Conservation (phyloP, 1,140 invertebrate genomes). For the Pseudomyrmex dendroicus region DNA sequence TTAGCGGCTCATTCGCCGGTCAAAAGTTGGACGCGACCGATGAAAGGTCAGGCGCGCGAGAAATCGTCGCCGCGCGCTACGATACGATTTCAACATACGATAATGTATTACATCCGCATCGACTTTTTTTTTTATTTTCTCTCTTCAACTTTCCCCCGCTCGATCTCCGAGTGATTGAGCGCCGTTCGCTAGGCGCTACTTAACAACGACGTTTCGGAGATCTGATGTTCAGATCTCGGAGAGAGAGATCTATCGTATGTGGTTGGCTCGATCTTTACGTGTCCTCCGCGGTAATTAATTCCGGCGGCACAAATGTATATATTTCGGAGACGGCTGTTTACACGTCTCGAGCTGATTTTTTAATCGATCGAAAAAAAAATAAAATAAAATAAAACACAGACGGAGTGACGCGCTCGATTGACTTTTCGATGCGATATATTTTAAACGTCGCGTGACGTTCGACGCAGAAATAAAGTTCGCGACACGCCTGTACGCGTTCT, state of each 20-base stretch:
- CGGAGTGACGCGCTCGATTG: constrained; percentile 18
- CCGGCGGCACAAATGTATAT: constrained; percentile 8
- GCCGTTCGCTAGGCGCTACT: not conserved
- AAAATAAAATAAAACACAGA: not conserved
- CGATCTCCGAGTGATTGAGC: not conserved
- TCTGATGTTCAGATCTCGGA: not conserved
- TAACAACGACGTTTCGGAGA: not conserved
- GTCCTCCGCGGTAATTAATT: constrained; percentile 10
- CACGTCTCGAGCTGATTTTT: constrained; percentile 19
- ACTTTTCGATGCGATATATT: constrained; percentile 20
- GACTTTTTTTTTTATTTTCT: not conserved
- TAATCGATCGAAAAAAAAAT: constrained; percentile 12
- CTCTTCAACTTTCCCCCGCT: not conserved
- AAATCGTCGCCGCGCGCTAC: constrained; percentile 6
- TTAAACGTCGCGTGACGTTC: not conserved
- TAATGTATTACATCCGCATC: not conserved
- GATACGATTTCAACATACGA: constrained; percentile 25
- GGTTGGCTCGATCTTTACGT: not conserved
- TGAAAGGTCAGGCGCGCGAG: constrained; percentile 5
- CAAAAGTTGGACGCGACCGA: constrained; percentile 14
- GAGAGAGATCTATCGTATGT: not conserved
- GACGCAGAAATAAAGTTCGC: not conserved
- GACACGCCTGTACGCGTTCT: not conserved
- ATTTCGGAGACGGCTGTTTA: constrained; percentile 8
- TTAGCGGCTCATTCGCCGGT: constrained; percentile 29